A percentile compares a stretch with the other conserved stretches of the same genome.
phyloP scores from a whole-genome alignment of 2,797 vertebrate species.

The Enteromius treurensis region DNA sequence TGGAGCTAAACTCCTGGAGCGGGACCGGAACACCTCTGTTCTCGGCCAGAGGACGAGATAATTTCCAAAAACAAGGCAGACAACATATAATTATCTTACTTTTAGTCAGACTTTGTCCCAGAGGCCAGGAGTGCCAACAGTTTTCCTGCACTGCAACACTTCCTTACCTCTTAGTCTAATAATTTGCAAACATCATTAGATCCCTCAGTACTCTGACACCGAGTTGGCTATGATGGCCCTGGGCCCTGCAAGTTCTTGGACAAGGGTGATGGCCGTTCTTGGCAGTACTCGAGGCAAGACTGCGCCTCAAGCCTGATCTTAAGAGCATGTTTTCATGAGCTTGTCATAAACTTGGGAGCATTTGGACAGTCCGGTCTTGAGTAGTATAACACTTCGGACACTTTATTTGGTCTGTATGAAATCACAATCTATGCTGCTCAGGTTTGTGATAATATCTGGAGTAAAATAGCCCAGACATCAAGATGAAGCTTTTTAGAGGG shows the following conservation, averaged over 20 bases:
- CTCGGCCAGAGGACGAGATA: not conserved
- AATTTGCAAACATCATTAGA: not conserved
- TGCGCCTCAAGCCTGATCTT: not conserved
- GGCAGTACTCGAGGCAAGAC: not conserved
- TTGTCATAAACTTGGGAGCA: not conserved
- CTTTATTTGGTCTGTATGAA: not conserved
- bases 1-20: not conserved
- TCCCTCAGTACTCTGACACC: not conserved
- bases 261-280: not conserved
- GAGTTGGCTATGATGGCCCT: not conserved
- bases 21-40: not conserved
- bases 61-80: not conserved
- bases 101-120: not conserved
- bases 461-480: not conserved
- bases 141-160: not conserved
- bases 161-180: slow-evolving; percentile 1
- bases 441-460: not conserved
- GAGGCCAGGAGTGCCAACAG: not conserved
- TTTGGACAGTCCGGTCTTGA: not conserved
- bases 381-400: not conserved
- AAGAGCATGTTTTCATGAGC: not conserved
- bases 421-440: not conserved
- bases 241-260: not conserved
- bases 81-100: not conserved
- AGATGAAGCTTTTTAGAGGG: not conserved